These are phyloP conservation scores for Calyptommatus sinebrachiatus DNA, from an alignment of 2,113 vertebrate species.

Conservation along the genomic window DNA sequence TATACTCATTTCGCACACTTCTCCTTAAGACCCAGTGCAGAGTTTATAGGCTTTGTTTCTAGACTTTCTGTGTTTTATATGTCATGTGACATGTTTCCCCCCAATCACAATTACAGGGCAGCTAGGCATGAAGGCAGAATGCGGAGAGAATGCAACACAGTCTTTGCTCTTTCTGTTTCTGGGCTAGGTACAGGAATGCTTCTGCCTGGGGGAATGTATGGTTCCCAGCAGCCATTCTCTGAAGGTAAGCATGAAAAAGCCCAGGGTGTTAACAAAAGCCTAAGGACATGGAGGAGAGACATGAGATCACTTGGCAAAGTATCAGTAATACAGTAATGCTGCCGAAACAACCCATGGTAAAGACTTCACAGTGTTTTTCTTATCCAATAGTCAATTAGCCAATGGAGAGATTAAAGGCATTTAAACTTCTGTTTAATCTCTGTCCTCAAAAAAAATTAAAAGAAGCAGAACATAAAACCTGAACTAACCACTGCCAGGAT, in stretches of 20 bases:
- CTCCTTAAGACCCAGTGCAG: too few species aligned
- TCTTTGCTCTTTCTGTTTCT: too few species aligned
- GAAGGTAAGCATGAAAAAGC: not conserved
- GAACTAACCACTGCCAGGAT: constrained; percentile 3
- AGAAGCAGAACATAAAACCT: not conserved
- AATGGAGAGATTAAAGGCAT: constrained; percentile 59
- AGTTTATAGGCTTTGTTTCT: too few species aligned
- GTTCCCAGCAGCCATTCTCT: too few species aligned
- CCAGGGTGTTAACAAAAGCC: constrained; percentile 23
- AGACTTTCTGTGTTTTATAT: too few species aligned
- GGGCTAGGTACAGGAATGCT: too few species aligned
- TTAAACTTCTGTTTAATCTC: constrained; percentile 51
- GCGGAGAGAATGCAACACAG: too few species aligned
- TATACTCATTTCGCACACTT: too few species aligned
- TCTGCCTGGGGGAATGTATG: too few species aligned
- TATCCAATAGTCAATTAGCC: constrained; percentile 64
- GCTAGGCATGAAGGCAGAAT: too few species aligned
- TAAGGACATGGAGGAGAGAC: constrained; percentile 34
- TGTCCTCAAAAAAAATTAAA: not conserved
- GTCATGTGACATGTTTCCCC: too few species aligned
- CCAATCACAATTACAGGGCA: too few species aligned
- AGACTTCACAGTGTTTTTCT: constrained; percentile 43
- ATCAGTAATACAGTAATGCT: constrained; percentile 64
- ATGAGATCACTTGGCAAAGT: constrained; percentile 44
- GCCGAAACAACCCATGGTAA: constrained; percentile 33